Base-by-base conservation (phyloP, 2,797 vertebrate genomes). In the Taeniopygia guttata region DNA sequence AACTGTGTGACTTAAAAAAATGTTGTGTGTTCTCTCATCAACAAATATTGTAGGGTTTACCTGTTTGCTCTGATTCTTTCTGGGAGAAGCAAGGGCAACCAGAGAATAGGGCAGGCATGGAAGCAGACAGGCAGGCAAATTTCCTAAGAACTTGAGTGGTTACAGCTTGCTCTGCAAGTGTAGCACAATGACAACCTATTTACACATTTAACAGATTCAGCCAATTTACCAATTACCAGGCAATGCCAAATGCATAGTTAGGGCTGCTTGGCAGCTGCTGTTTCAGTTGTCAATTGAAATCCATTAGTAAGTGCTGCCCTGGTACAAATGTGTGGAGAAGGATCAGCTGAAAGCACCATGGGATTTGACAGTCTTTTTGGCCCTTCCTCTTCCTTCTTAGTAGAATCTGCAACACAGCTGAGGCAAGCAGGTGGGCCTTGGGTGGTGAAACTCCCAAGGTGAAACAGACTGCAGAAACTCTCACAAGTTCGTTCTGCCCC, bases 71-170 rank as follows among this genome's bases (percentile, higher is more conserved):
- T 55, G 43, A 49, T 45, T 63, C 21, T 80, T 76, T 45, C n/a
- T 13, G 5, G 13, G 14, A 82, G 38, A 91, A 91, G 17, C 7
- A 84, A 66, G 5, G 11, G 5, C 58, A 86, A 30, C 4, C 10
- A 0, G 0, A 74, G 54, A 64, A 45, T 2, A 5, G 10, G 11
- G 36, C 11, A 83, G n/a, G 19, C 0, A 0, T 11, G 11, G 8
- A 74, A 45, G 16, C 11, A 38, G n/a, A 18, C 56, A 26, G 7
- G 67, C 10, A 40, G 30, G 14, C 13, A 32, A 27, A 59, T 51
- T n/a, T 43, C 22, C 45, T 23, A 27, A 46, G 38, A 79, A 9
- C 11, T 59, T 19, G 19, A 8, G 20, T 48, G 46, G 22, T 58
- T 69, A 56, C n/a, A 83, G 23, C 20, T 85, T 59, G 16, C 16